Base-by-base conservation (phyloP, 2,797 vertebrate species). In the Acanthurus leucopareius region DNA sequence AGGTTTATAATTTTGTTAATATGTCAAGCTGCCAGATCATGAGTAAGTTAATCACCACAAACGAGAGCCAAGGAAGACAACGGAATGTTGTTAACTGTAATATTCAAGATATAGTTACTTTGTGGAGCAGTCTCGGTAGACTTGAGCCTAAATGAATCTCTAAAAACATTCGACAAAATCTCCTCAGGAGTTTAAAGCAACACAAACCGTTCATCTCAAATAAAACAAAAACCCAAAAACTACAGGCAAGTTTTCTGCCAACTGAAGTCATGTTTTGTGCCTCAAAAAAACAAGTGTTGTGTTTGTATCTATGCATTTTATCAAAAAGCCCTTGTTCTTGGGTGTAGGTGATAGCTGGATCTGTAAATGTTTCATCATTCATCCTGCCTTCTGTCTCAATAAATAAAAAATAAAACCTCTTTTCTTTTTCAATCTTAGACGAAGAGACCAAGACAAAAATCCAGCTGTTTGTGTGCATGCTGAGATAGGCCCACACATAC, bases 341-440 rank as follows among this genome's bases (percentile, higher is more conserved):
- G 62, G 63, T 76, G 77, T 77, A 84, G 80, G 77, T 89, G 86
- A 92, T 80, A 74, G 52, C 83, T 77, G 56, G 65, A 71, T 80
- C 69, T 84, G 85, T 87, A 89, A 91, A 92, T 83, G 86, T 93
- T 93, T 92, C 86, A 91, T 89, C 79, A 90, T 83, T 83, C 73
- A 62, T 65, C 40, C 70, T 89, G 77, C 63, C 77, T 86, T 38
- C 75, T 79, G 40, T 63, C 73, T 85, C 66, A 72, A 28, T 78
- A 75, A 80, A 84, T 62, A 67, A 56, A 49, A 58, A 75, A 52
- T 52, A 14, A 76, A 61, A 25, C 35, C 1, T 58, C 11, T 69
- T 73, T 76, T 78, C 38, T 75, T 82, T 79, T 77, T 71, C 52
- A 56, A 4, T 64, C 58, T 75, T 58, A 38, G 49, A 84, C 35